Base-by-base conservation (phyloP, 2,797 vertebrate species). In the Buphagus erythrorhynchus region DNA sequence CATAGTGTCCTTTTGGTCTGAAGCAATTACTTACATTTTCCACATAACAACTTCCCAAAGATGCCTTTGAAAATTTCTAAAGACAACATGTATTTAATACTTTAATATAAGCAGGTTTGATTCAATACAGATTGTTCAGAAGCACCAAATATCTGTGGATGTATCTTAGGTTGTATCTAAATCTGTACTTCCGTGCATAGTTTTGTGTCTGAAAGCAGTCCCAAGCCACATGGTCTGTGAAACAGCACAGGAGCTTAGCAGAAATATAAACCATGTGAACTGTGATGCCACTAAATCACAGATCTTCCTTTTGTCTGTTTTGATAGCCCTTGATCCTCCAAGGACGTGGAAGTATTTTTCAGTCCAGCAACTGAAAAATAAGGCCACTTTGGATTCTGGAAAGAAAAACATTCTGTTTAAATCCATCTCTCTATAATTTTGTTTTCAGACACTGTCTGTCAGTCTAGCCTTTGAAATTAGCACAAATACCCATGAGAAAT, bases 221-320 rank as follows among this genome's bases (percentile, higher is more conserved):
- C 81, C 93, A 86, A 96, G 95, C 90, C 90, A 80, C 90, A 90
- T n/a, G 82, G 96, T 95, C 97, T 92, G 94, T 97, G 93, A 95
- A 96, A 93, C 86, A 96, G 93, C 91, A 85, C 84, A 91, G 88
- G 59, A 96, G 97, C 97, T 98, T 98, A 98, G 92, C 28, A 89
- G 92, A 98, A 98, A 98, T 97, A 95, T 26, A 65, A 98, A 98
- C 98, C 98, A 98, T 98, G 97, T 98, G 98, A 95, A 90, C 93
- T 85, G 36, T 72, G 95, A 97, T 97, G 92, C 94, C 88, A 84
- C 88, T 95, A 97, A 97, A 95, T 97, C 92, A 91, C 94, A 90
- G 95, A 91, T 97, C 97, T 97, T 98, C 97, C 96, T 95, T 96
- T 96, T 96, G 95, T 97, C 97, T 98, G 97, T 98, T 98, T 98